These are phyloP conservation scores for Hypolimnas misippus DNA, from an alignment of 2,888 invertebrate species.

Conservation along the genomic window DNA sequence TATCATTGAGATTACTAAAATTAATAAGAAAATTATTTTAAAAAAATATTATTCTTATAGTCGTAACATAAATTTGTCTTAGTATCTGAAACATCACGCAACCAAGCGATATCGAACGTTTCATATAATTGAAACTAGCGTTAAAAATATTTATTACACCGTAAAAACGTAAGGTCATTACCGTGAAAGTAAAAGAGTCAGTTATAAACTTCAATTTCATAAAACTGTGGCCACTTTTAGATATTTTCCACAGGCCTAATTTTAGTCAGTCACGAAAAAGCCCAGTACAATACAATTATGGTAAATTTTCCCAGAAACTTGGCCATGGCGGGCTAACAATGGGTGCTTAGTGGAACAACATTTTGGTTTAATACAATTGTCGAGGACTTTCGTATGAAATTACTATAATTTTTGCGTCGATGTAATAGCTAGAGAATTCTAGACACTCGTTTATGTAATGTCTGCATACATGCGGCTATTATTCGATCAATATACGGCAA, in stretches of 20 bases:
- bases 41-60: background rate
- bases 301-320: slow-evolving; percentile 38
- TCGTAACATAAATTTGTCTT: background rate
- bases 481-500: background rate
- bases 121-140: slow-evolving; percentile 10
- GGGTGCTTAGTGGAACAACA: slow-evolving; percentile 34
- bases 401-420: slow-evolving; percentile 30
- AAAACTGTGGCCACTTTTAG: slow-evolving; percentile 34
- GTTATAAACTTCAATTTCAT: slow-evolving; percentile 27
- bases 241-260: slow-evolving; percentile 33
- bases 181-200: slow-evolving; percentile 18
- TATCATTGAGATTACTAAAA: too few species aligned
- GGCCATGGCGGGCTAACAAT: slow-evolving; percentile 35
- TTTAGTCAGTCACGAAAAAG: slow-evolving; percentile 38
- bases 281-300: slow-evolving; percentile 36
- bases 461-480: background rate
- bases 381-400: slow-evolving; percentile 31
- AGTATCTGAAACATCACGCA: background rate
- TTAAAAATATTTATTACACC: slow-evolving; percentile 29
- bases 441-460: background rate
- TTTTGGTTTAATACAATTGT: slow-evolving; percentile 37
- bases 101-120: background rate
- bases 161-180: slow-evolving; percentile 21
- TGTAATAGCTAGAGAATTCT: slow-evolving; percentile 23
- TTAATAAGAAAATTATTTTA: too few species aligned